phyloP scores from a whole-genome alignment of 2,797 vertebrate species.

The Dendrocincla fuliginosa region DNA sequence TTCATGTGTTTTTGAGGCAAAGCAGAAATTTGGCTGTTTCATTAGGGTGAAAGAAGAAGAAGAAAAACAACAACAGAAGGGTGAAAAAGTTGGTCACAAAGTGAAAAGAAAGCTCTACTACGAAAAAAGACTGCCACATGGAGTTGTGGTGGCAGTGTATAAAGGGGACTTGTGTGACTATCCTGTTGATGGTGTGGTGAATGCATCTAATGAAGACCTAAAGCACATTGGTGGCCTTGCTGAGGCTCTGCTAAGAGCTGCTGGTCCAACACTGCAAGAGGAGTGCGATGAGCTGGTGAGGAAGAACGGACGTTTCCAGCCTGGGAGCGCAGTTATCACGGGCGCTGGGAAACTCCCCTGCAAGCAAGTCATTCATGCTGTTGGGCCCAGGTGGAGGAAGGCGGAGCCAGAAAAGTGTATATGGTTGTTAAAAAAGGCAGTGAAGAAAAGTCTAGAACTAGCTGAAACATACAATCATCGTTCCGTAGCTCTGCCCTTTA shows the following conservation, averaged over 20 bases:
- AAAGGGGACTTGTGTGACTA: conserved; percentile 77
- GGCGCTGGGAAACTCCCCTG: conserved; percentile 78
- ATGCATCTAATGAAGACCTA: conserved; percentile 82
- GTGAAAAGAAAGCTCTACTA: not conserved
- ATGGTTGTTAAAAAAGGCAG: conserved; percentile 53
- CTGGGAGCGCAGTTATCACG: conserved; percentile 75
- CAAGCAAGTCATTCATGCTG: conserved; percentile 83
- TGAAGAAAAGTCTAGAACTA: conserved; percentile 75
- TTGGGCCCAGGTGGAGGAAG: conserved; percentile 79
- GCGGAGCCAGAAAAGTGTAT: not conserved
- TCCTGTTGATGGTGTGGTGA: conserved; percentile 82
- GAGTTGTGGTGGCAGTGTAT: conserved; percentile 75
- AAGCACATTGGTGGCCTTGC: conserved; percentile 79
- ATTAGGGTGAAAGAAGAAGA: conserved; percentile 74
- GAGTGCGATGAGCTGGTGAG: conserved; percentile 69
- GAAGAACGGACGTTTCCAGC: conserved; percentile 15
- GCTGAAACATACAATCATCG: conserved; percentile 62
- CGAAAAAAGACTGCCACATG: conserved; percentile 60
- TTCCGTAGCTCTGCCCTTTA: conserved; percentile 83
- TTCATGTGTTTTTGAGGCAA: conserved; percentile 41
- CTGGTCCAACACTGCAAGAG: conserved; percentile 81
- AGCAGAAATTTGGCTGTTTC: conserved; percentile 69
- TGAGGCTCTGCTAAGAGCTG: conserved; percentile 71
- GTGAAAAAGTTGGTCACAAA: not conserved
- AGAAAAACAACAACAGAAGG: conserved; percentile 31